phyloP scores from a whole-genome alignment of 2,113 vertebrate species.

The Meles meles region DNA sequence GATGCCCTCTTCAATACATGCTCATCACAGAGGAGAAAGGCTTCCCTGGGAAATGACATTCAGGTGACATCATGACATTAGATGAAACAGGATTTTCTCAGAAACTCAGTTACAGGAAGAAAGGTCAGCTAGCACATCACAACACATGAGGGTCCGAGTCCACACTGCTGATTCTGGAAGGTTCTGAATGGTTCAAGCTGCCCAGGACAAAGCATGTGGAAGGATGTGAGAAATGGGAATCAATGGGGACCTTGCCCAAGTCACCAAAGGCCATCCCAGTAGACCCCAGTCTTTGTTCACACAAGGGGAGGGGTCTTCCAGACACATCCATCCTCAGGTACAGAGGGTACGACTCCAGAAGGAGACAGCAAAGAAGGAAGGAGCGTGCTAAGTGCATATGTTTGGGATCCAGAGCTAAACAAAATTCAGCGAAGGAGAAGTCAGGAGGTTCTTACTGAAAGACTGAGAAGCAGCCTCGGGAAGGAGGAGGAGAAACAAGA shows the following conservation, averaged over 20 bases:
- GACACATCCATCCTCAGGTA: not conserved
- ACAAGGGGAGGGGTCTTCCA: fast-evolving
- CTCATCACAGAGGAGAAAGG: fast-evolving
- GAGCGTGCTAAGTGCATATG: fast-evolving
- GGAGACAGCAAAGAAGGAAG: not conserved
- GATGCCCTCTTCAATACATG: fast-evolving
- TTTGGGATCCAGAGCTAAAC: too few relatives aligned
- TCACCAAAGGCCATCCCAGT: not conserved
- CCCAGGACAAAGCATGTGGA: fast-evolving
- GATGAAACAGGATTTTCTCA: fast-evolving
- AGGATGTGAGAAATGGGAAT: fast-evolving
- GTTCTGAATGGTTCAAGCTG: not conserved
- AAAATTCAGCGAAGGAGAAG: too few relatives aligned
- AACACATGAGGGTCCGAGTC: fast-evolving
- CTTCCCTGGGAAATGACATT: not conserved
- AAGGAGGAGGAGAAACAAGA: too few relatives aligned
- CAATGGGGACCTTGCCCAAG: too few relatives aligned
- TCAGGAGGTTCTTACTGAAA: fast-evolving
- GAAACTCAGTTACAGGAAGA: not conserved
- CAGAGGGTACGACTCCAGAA: not conserved
- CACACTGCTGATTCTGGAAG: not conserved
- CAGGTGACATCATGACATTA: not conserved
- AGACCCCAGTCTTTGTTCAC: not conserved
- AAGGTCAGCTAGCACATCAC: fast-evolving
- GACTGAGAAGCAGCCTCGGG: too few relatives aligned